Evolutionary conservation across 2,888 invertebrate species (phyloP), one percentile per base, ranked within the genome.

Genomic region (Hybos culiciformis): DNA sequence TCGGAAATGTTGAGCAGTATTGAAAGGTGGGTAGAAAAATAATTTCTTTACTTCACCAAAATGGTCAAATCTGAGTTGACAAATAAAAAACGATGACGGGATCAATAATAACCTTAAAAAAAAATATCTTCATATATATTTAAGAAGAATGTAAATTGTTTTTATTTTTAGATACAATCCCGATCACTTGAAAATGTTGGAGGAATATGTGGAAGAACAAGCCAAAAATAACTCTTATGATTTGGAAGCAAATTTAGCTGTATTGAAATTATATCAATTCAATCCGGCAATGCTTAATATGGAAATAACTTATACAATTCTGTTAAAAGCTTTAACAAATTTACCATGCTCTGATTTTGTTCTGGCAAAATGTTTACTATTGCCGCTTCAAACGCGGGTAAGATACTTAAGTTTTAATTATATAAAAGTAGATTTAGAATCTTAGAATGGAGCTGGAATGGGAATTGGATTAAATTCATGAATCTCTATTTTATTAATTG

Each of bases 281-380:
- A 93, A 94, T 63, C 92, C 94, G 1, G 78, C 77, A 46, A 77
- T 80, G 56, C 86, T 88, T 57, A 85, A 92, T 59, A 70, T 78
- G 37, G 80, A 83, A 43, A 80, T 94, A 29, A 86, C 91, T 3
- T 81, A 84, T 51, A 83, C 85, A 58, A 93, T 99, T 56, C 71
- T 98, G 36, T 64, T 98, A 52, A 98, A 98, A 64, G 92, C 96
- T 3, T 70, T 98, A 33, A 96, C 97, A 9, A 96, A 94, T 66
- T 77, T 97, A 53, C 98, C 98, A 0, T 92, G 96, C 59, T 90
- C 96, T 8, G 98, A 98, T 67, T 96, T 97, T 61, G 91, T 93
- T 37, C 72, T 98, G 50, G 98, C 97, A 70, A 98, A 98, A 68
- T 97, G 94, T 64, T 75, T 98, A 43, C 73, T 98, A 46, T 82